Evolutionary conservation across 2,113 vertebrate genomes (phyloP), one percentile per base, ranked within the genome.

Genomic region (Coptodon bakossiorum): DNA sequence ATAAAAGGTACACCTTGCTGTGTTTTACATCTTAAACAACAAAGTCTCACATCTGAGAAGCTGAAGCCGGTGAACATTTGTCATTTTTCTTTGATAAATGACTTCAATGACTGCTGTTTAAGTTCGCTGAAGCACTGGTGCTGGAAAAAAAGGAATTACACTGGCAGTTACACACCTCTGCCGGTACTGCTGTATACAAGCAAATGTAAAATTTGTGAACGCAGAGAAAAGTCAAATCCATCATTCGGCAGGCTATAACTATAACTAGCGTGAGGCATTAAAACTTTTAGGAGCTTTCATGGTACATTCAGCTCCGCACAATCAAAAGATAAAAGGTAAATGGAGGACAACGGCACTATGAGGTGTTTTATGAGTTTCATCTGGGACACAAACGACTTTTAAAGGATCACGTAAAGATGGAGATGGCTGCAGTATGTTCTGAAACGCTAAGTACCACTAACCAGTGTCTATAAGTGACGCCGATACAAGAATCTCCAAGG

Each of bases 401-500:
- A 89, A 89, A 84, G 86, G 52, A 71, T 63, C 86, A 76, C 24
- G 34, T 89, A 84, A 82, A 87, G 66, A 89, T 86, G 84, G 89
- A 89, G 84, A 90, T 82, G 81, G 90, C 82, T 89, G 92, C 85
- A 73, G 85, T 80, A 79, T 87, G 86, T 83, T 87, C 68, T 50
- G 71, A 86, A 85, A 90, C 83, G 24, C 43, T 76, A 76, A 91
- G 71, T 61, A 84, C 82, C 90, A 85, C 61, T 83, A 84, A 89
- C 88, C 80, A 73, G 83, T 84, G 86, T 93, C 88, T 84, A 68
- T 53, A 87, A 87, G 86, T 85, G 84, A 91, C 3, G 68, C 83
- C 54, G 34, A 89, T 90, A 92, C 84, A 57, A 86, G 84, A 88
- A 90, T 87, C 90, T 94, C 89, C 93, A 94, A 96, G 95, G 95